Percentiles rank a stretch among this genome's conserved stretches.
These are phyloP conservation scores for Drosophila nigrodunni DNA, from an alignment of 1,140 invertebrate species.

Conservation along the genomic window DNA sequence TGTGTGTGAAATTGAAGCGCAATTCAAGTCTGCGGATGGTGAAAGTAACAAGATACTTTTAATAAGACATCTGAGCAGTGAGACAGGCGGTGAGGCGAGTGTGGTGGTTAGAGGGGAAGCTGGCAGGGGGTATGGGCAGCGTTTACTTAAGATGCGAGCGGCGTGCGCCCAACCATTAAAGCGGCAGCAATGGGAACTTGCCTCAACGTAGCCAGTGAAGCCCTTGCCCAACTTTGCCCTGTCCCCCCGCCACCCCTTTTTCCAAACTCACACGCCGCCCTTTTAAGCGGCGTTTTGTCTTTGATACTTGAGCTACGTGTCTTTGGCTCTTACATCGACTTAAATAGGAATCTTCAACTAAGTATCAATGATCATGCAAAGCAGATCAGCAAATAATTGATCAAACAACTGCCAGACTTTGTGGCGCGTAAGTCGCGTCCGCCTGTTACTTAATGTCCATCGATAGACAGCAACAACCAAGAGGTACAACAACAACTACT, in stretches of 20 bases:
- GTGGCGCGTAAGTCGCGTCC: conserved; percentile 51
- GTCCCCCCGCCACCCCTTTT: not conserved
- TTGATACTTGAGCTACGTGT: conserved; percentile 14
- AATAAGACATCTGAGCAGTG: conserved; percentile 72
- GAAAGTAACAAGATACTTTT: conserved; percentile 84
- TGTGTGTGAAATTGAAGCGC: conserved; percentile 81
- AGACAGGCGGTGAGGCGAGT: conserved; percentile 5
- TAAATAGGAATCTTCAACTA: not conserved
- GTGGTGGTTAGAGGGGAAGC: too few species aligned
- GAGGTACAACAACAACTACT: conserved; percentile 4
- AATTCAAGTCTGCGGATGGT: conserved; percentile 77
- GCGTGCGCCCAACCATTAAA: conserved; percentile 62
- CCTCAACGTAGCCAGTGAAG: conserved; percentile 1
- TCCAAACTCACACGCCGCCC: not conserved
- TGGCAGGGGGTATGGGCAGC: not conserved
- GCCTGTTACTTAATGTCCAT: conserved; percentile 74
- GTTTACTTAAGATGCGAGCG: conserved; percentile 64
- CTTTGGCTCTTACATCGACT: not conserved
- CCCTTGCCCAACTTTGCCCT: conserved; percentile 11
- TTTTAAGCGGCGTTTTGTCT: conserved; percentile 8
- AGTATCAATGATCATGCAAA: conserved; percentile 30
- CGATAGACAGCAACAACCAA: conserved; percentile 29
- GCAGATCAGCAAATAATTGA: conserved; percentile 49
- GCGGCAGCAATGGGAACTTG: conserved; percentile 31
- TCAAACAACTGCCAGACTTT: conserved; percentile 54